Conservation (phyloP, 2,888 invertebrate species). For the Leucozona laternaria region DNA sequence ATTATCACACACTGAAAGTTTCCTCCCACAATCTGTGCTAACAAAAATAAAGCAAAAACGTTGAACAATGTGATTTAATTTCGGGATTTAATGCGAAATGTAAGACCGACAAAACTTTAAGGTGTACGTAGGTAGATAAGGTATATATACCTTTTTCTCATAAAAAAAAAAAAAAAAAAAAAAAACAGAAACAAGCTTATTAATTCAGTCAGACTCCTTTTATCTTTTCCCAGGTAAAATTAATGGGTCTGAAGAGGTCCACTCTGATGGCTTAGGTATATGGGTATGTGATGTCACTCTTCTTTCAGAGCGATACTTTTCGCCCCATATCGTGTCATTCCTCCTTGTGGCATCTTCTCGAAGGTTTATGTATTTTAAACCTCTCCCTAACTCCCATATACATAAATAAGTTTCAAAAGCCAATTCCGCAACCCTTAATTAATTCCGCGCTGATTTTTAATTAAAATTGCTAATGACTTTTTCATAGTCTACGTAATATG, state of each 20-base stretch:
- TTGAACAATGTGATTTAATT: slow-evolving; percentile 22
- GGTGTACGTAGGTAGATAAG: not conserved
- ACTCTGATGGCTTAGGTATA: not conserved
- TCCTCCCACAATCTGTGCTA: slow-evolving; percentile 9
- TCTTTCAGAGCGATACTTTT: not conserved
- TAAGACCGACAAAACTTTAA: slow-evolving; percentile 16
- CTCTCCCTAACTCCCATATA: not conserved
- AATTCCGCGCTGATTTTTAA: slow-evolving; percentile 72
- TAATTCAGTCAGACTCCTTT: slow-evolving; percentile 27
- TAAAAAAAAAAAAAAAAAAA: too few relatives aligned
- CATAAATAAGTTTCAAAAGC: slow-evolving; percentile 54
- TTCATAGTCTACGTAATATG: slow-evolving; percentile 57
- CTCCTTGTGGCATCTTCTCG: not conserved
- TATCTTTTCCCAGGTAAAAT: slow-evolving; percentile 4
- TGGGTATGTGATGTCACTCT: not conserved
- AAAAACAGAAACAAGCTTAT: slow-evolving; percentile 29
- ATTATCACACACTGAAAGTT: slow-evolving; percentile 2
- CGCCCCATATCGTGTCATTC: not conserved
- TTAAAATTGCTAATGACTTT: slow-evolving; percentile 75
- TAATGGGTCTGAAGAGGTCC: slow-evolving; percentile 6
- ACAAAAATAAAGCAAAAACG: slow-evolving; percentile 2
- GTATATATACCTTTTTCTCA: not conserved
- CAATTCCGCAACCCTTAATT: slow-evolving; percentile 65
- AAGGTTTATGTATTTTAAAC: not conserved
- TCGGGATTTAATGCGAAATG: slow-evolving; percentile 25